These are phyloP conservation scores for Knipowitschia caucasica DNA, from an alignment of 2,797 vertebrate genomes.

Conservation along the genomic window DNA sequence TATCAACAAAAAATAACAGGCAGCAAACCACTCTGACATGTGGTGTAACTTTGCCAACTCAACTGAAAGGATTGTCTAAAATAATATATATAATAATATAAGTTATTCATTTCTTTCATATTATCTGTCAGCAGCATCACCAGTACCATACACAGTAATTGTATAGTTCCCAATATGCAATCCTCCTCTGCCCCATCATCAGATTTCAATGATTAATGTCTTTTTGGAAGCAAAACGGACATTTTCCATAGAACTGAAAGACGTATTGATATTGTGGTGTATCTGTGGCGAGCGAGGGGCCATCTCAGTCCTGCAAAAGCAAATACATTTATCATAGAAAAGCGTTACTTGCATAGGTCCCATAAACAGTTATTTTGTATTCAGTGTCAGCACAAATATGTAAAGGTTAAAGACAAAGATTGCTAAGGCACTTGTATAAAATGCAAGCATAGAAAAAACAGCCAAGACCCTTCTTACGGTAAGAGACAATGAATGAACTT, in stretches of 20 bases:
- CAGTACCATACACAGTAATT: neutral
- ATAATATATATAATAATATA: constrained; percentile 18
- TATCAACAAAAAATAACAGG: constrained; percentile 24
- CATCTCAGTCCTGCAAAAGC: constrained; percentile 12
- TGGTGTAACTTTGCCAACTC: constrained; percentile 7
- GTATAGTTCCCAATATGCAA: neutral
- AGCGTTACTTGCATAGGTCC: constrained; percentile 6
- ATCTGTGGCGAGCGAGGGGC: neutral
- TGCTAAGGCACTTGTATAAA: neutral
- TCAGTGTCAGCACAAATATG: neutral
- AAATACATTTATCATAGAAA: neutral
- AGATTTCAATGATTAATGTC: constrained; percentile 16
- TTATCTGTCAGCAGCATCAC: neutral
- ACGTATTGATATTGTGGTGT: neutral
- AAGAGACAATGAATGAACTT: neutral
- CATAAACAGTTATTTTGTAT: neutral
- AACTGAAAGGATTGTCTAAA: constrained; percentile 7
- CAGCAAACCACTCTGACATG: constrained; percentile 11
- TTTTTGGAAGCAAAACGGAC: constrained; percentile 2
- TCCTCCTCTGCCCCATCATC: constrained; percentile 12
- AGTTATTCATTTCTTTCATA: constrained; percentile 8
- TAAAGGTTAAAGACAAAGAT: constrained; percentile 26
- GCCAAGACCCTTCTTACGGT: neutral
- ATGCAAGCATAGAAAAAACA: too few relatives aligned
- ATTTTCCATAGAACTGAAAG: constrained; percentile 3